Conservation (phyloP, 2,113 vertebrate species). For the Ophiodon elongatus region DNA sequence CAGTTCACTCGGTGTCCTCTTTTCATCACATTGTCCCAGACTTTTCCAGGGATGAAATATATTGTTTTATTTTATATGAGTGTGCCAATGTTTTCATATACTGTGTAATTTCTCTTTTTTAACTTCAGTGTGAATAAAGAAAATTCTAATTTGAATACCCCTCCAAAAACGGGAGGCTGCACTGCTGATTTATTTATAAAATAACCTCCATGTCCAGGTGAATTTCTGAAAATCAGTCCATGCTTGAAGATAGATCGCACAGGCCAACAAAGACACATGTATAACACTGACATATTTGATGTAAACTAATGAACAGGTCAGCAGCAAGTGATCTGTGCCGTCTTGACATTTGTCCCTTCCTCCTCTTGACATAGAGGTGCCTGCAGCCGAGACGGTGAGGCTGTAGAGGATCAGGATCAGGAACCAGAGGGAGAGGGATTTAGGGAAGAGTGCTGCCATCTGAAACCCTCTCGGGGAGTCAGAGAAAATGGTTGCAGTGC, state of each 20-base stretch:
- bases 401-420: slow-evolving; percentile 15
- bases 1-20: background rate
- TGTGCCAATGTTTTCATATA: background rate
- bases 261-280: slow-evolving; percentile 31
- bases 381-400: slow-evolving; percentile 45
- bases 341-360: slow-evolving; percentile 54
- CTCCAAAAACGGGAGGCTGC: background rate
- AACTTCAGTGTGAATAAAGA: background rate
- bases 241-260: slow-evolving; percentile 32
- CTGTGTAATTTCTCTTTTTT: background rate
- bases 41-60: background rate
- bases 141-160: background rate
- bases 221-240: slow-evolving; percentile 9
- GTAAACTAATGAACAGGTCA: slow-evolving; percentile 54
- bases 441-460: slow-evolving; percentile 47
- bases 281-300: slow-evolving; percentile 28
- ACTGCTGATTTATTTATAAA: slow-evolving; percentile 16
- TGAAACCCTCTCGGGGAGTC: slow-evolving; percentile 47
- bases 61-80: background rate
- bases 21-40: background rate
- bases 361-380: slow-evolving; percentile 35
- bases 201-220: slow-evolving; percentile 10
- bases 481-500: slow-evolving; percentile 55
- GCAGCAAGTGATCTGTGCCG: slow-evolving; percentile 41
- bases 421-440: slow-evolving; percentile 41